These are phyloP conservation scores for Oryzias sinensis DNA, from an alignment of 2,797 vertebrate genomes.

Conservation along the genomic window DNA sequence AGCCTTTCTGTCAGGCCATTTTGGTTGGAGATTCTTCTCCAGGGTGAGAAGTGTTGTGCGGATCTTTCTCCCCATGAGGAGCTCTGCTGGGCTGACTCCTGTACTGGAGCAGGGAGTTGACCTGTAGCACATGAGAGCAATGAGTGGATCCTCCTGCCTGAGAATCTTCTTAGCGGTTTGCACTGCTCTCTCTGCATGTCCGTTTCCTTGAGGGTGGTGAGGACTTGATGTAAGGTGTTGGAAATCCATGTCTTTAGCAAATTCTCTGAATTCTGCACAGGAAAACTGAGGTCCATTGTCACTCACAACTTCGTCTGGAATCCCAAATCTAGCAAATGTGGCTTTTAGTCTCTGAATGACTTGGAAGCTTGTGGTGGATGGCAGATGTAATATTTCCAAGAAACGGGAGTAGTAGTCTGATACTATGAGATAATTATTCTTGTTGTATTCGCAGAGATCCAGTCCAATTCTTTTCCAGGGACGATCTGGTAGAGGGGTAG, in stretches of 20 bases:
- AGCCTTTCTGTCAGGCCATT: neutral
- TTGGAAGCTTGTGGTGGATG: neutral
- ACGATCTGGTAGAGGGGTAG: neutral
- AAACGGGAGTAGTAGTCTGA: neutral
- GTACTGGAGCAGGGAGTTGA: no score
- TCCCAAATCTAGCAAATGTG: neutral
- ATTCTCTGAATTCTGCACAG: neutral
- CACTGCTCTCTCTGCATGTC: neutral
- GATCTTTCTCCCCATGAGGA: no score
- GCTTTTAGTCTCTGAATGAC: neutral
- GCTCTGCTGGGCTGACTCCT: no score
- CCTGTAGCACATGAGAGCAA: no score
- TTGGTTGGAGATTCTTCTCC: neutral
- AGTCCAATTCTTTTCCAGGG: neutral
- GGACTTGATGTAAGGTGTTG: neutral
- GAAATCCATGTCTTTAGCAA: neutral
- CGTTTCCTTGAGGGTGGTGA: neutral
- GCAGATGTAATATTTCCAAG: neutral
- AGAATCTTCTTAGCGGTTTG: neutral
- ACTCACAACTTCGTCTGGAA: neutral
- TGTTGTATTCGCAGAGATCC: neutral
- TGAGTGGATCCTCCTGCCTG: no score
- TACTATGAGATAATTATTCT: neutral
- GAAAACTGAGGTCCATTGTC: constrained; percentile 4
- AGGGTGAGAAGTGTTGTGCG: neutral